Evolutionary conservation across 2,113 vertebrate species (phyloP).

Genomic region (Elanoides forficatus): DNA sequence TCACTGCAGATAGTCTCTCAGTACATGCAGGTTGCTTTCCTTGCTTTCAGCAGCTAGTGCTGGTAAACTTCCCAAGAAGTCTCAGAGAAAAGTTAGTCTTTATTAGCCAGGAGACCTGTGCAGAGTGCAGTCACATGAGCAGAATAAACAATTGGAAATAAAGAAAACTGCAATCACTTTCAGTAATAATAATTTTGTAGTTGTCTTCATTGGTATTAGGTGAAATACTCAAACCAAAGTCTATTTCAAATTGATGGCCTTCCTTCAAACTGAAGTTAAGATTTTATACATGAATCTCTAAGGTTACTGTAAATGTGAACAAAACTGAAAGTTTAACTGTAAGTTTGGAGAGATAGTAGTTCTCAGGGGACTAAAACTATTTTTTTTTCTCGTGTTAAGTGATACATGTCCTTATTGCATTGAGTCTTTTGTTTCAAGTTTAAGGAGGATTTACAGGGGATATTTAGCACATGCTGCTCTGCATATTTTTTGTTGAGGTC

Average conservation of each 20-base stretch:
- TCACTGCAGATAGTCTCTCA: not conserved
- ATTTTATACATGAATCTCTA: not conserved
- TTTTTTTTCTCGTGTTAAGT: not conserved
- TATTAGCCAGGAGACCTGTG: not conserved
- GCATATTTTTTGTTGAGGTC: not conserved
- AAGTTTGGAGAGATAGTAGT: not conserved
- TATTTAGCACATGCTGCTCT: not conserved
- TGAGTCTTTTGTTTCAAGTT: not conserved
- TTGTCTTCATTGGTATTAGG: not conserved
- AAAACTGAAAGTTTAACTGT: not conserved
- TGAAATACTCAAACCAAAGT: not conserved
- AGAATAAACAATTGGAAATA: not conserved
- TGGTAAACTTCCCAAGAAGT: not conserved
- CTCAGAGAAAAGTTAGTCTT: not conserved
- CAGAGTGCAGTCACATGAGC: not conserved
- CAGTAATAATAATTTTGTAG: not conserved
- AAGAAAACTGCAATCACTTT: not conserved
- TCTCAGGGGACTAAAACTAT: not conserved
- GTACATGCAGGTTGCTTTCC: not conserved
- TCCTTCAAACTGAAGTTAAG: not conserved
- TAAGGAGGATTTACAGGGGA: not conserved
- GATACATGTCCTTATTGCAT: not conserved
- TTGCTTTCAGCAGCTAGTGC: not conserved
- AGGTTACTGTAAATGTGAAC: not conserved
- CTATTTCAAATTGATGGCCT: not conserved